Percentiles rank a stretch among this genome's conserved stretches.
These are phyloP conservation scores for Tromatobia lineatoria DNA, from an alignment of 2,888 invertebrate species.

Conservation along the genomic window DNA sequence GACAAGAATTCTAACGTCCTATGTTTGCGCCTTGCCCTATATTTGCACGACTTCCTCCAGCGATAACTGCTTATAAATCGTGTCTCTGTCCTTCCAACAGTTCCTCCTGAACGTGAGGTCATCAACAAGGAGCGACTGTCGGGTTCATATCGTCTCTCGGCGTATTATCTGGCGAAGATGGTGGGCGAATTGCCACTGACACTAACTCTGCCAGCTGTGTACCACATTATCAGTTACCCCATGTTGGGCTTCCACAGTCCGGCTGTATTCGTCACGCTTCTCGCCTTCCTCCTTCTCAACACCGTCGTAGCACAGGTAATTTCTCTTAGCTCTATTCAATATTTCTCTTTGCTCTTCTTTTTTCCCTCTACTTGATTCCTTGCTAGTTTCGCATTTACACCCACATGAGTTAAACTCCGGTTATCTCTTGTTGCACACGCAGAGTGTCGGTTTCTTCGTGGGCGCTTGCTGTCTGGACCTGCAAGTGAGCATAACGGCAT, in stretches of 20 bases:
- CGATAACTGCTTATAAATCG: neutral
- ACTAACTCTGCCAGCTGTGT: conserved; percentile 91
- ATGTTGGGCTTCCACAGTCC: conserved; percentile 90
- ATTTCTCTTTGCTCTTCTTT: conserved; percentile 31
- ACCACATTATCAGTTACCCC: conserved; percentile 92
- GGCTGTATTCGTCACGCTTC: conserved; percentile 89
- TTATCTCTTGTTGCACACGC: conserved; percentile 48
- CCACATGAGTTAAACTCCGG: conserved; percentile 36
- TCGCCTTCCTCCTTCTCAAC: conserved; percentile 90
- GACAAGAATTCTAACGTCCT: neutral
- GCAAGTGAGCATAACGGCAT: conserved; percentile 92
- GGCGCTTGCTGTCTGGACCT: conserved; percentile 92
- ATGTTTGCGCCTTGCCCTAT: neutral
- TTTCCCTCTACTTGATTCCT: neutral
- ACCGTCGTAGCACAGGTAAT: conserved; percentile 90
- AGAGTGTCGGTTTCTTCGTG: conserved; percentile 92
- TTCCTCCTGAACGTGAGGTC: conserved; percentile 92
- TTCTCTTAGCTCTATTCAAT: conserved; percentile 22
- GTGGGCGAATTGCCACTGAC: conserved; percentile 92
- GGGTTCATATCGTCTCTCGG: conserved; percentile 92
- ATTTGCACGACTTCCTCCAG: neutral
- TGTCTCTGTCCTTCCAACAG: conserved; percentile 83
- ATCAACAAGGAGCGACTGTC: conserved; percentile 92
- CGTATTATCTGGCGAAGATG: conserved; percentile 94
- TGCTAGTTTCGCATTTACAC: conserved; percentile 23